Conservation (phyloP, 1,140 invertebrate genomes). For the Zaprionus vittiger region DNA sequence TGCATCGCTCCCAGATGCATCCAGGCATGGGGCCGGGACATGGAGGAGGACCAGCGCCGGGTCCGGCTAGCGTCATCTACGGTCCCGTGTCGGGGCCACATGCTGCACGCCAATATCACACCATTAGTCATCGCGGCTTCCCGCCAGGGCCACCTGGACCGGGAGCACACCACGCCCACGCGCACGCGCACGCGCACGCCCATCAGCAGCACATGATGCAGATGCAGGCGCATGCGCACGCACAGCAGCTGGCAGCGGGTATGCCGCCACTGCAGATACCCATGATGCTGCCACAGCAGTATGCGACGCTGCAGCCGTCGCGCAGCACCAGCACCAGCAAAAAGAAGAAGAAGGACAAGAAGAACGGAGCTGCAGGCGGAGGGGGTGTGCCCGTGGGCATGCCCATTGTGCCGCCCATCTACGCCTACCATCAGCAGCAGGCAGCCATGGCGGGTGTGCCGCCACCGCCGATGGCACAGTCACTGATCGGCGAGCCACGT, state of each 20-base stretch:
- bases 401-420: conserved; percentile 81
- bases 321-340: conserved; percentile 86
- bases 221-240: conserved; percentile 50
- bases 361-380: conserved; percentile 71
- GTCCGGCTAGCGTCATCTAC: conserved; percentile 66
- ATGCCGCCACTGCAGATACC: conserved; percentile 71
- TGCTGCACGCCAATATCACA: conserved; percentile 73
- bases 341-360: conserved; percentile 87
- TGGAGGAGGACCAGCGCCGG: conserved; percentile 24
- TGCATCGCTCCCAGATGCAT: conserved; percentile 66
- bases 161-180: conserved; percentile 50
- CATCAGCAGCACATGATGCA: conserved; percentile 65
- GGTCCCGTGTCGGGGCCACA: conserved; percentile 62
- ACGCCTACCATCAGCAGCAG: conserved; percentile 75
- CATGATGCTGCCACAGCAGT: conserved; percentile 80
- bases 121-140: conserved; percentile 82
- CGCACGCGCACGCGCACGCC: conserved; percentile 32
- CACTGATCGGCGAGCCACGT: conserved; percentile 71
- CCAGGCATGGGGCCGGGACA: conserved; percentile 29
- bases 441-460: conserved; percentile 55
- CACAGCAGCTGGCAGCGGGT: conserved; percentile 52
- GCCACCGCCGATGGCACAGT: conserved; percentile 68
- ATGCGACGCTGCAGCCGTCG: conserved; percentile 78
- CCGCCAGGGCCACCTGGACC: conserved; percentile 48
- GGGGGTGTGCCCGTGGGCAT: conserved; percentile 82